A percentile compares a stretch with the other conserved stretches of the same genome.
These are phyloP conservation scores for Carollia perspicillata DNA, from an alignment of 2,113 vertebrate species.

Conservation along the genomic window DNA sequence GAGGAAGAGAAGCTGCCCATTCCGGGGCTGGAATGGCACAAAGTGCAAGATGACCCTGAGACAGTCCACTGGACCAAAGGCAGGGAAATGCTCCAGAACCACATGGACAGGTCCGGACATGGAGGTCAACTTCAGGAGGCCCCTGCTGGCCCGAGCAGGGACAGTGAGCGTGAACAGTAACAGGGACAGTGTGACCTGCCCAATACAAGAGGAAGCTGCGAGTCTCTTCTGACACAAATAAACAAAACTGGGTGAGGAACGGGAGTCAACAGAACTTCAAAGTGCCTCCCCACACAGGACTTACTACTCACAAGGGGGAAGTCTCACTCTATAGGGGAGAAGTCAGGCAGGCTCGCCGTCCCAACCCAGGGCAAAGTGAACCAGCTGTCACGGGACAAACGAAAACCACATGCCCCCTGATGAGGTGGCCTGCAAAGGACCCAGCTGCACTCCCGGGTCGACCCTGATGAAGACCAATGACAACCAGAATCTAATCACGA, in stretches of 20 bases:
- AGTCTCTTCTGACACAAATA: not conserved
- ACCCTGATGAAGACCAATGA: rapidly evolving
- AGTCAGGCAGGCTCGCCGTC: not conserved
- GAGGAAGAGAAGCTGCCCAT: not conserved
- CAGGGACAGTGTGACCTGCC: rapidly evolving
- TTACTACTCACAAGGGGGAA: not conserved
- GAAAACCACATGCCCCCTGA: not conserved
- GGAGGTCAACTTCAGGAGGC: not conserved
- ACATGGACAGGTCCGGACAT: not conserved
- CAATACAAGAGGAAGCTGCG: rapidly evolving
- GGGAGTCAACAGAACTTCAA: not conserved
- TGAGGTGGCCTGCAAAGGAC: not conserved
- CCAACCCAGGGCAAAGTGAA: not conserved
- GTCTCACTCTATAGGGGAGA: not conserved
- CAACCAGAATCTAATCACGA: rapidly evolving
- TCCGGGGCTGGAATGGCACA: not conserved
- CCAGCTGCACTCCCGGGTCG: rapidly evolving
- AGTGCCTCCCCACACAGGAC: not conserved
- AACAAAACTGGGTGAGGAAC: not conserved
- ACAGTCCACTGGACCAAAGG: not conserved
- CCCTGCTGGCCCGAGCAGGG: not conserved
- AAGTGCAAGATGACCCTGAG: not conserved
- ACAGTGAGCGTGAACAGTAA: not conserved
- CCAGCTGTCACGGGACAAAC: not conserved
- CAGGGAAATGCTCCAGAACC: not conserved